Evolutionary conservation across 2,888 invertebrate genomes (phyloP), one percentile per base, ranked within the genome.

Genomic region (Archaeoteleia sp.): DNA sequence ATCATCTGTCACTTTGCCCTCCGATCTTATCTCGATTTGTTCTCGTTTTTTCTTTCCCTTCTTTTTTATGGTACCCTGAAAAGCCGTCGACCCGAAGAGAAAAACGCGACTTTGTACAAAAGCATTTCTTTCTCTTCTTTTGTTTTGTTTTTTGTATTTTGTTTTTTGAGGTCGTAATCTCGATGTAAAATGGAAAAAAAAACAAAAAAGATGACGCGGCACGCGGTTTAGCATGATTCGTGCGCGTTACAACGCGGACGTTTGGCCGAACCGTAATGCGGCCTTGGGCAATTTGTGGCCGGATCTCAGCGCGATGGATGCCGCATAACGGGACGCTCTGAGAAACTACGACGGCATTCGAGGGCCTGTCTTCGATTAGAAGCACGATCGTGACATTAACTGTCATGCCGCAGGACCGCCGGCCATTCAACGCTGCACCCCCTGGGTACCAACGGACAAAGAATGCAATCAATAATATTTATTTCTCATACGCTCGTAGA

Each of bases 311-410:
- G 9, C 39, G 51, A 62, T 62, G 40, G 67, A 67, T 60, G 67
- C 49, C 46, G 42, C 20, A 58, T 62, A 68, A 68, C 62, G 62
- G 62, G 51, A 61, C 55, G 30, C 53, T 54, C 42, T 39, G 62
- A 68, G 67, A 68, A 68, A 68, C 54, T 54, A 62, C 53, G 45
- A 51, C 48, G 62, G 48, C 54, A 35, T 48, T 58, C 62, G 48
- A 54, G 55, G 17, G 53, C 37, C 45, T 53, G 57, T 57, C 63
- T 67, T 65, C 48, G 70, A 67, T 70, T 67, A 67, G 65, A 67
- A 54, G 49, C 61, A 67, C 61, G 61, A 67, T 67, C 65, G 46
- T 35, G 53, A 48, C 62, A 65, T 67, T 61, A 70, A 67, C 61
- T 67, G 65, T 65, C 70, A 54, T 58, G 60, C 37, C 58, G 48